phyloP scores from a whole-genome alignment of 2,797 vertebrate species.

The Falco rusticolus region DNA sequence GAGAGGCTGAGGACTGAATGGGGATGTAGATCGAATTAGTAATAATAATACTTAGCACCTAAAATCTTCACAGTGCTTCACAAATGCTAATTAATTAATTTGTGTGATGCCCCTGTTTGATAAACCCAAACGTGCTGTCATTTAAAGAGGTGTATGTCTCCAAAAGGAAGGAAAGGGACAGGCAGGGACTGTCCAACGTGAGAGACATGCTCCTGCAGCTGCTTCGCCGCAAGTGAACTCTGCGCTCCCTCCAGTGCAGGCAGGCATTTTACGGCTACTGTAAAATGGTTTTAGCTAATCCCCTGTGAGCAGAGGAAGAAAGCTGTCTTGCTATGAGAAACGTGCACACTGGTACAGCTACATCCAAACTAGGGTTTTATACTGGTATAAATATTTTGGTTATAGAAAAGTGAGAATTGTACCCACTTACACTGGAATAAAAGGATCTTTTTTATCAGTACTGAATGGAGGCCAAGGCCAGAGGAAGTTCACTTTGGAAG shows the following conservation, averaged over 20 bases:
- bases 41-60: constrained; percentile 59
- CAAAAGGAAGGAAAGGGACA: neutral
- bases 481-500: neutral
- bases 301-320: neutral
- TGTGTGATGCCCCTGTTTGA: neutral
- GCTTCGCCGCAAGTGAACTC: neutral
- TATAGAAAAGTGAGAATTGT: neutral
- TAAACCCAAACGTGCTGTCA: neutral
- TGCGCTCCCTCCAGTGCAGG: neutral
- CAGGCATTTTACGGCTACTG: neutral
- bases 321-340: neutral
- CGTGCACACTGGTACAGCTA: rapidly evolving
- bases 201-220: neutral
- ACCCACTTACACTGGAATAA: neutral
- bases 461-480: neutral
- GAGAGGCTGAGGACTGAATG: constrained; percentile 31
- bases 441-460: neutral
- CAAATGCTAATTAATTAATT: constrained; percentile 39
- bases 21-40: constrained; percentile 55
- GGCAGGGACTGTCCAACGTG: neutral
- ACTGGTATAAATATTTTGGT: neutral
- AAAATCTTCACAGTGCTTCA: constrained; percentile 32
- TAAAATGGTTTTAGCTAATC: neutral
- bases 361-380: neutral
- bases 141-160: neutral